Base-by-base conservation (phyloP, 53 echinoderm and acorn worm genomes). In the Echinarachnius parma region DNA sequence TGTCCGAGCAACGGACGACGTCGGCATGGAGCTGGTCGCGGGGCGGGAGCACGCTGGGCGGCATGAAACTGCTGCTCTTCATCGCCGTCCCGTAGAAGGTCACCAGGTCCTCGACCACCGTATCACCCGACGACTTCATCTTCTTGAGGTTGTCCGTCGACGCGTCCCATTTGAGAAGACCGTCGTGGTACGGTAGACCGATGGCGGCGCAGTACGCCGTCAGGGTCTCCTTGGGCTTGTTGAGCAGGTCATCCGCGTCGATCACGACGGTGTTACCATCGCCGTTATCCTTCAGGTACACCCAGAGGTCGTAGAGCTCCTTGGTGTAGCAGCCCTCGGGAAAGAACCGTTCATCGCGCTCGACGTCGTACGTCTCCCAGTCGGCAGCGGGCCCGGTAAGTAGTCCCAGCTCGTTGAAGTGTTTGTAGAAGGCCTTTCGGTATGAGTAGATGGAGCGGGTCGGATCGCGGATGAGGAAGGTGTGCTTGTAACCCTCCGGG, bases 121-220 rank as follows among this genome's bases (percentile, higher is more conserved):
- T 46, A 14, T 64, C 64, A 23, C 44, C 64, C 11, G 46, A 26
- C 5, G 31, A 24, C 64, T 45, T 64, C 64, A 42, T 44, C 9
- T 24, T 64, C 24, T 44, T 42, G 26, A 42, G n/a, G 5, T 23
- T 13, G 18, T 64, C 64, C 24, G 42, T 18, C 14, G 64, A 64
- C 24, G 64, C 46, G 45, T 64, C 64, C 64, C 64, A 64, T 46
- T 21, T 24, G 11, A 64, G 11, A 5, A 64, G 64, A 5, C 44
- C 39, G 3, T 64, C 64, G 64, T 64, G 26, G 28, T 64, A 64
- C 27, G 64, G 64, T 26, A 64, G n/a, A 11, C 64, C 64, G 3
- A 64, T 44, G 25, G 64, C 64, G 22, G 15, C 4, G 46, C 64
- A 64, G 28, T 24, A 64, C 46, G 39, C 45, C 64, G 42, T 3